Base-by-base conservation (phyloP, 2,888 invertebrate genomes). In the Ophion ellenae region DNA sequence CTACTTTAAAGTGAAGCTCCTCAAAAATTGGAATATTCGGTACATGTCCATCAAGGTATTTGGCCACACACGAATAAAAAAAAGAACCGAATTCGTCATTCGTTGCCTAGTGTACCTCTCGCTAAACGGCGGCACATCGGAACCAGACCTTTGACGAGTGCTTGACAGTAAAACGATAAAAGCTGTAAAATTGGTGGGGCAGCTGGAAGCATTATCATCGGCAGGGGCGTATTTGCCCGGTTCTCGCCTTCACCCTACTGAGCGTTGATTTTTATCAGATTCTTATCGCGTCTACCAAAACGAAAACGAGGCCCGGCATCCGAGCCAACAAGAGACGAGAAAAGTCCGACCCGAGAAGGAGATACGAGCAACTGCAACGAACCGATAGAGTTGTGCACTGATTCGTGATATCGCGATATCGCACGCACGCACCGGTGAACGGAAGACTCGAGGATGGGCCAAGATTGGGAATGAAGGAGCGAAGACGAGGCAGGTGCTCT, bases 401-500 rank as follows among this genome's bases (percentile, higher is more conserved):
- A 92, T 92, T 91, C 88, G 88, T 89, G 87, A 78, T 88, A 90
- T 90, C 88, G 86, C 87, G 89, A 91, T 90, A 88, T 88, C 71
- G 24, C 53, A 9, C 9, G 47, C 45, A 66, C 79, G 88, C 45
- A 77, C 75, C 86, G 79, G 36, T 69, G 40, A 81, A 63, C 74
- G 63, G 66, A 63, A 20, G 24, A 53, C 71, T 59, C 78, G 57
- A 75, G 36, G 66, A 57, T 75, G 40, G 76, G 36, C 71, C 59
- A 71, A 83, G 64, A 77, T 76, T 67, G 61, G 66, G 83, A 32
- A 83, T 40, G 74, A 77, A 47, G 47, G 80, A 83, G 73, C 53
- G 95, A 91, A 75, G 94, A 93, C 6, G 93, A 92, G 85, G 94
- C 94, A 87, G 95, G 95, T 88, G 94, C 45, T 75, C 63, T 78